Evolutionary conservation across 2,888 invertebrate genomes (phyloP).

Genomic region (Drosophila emarginata): DNA sequence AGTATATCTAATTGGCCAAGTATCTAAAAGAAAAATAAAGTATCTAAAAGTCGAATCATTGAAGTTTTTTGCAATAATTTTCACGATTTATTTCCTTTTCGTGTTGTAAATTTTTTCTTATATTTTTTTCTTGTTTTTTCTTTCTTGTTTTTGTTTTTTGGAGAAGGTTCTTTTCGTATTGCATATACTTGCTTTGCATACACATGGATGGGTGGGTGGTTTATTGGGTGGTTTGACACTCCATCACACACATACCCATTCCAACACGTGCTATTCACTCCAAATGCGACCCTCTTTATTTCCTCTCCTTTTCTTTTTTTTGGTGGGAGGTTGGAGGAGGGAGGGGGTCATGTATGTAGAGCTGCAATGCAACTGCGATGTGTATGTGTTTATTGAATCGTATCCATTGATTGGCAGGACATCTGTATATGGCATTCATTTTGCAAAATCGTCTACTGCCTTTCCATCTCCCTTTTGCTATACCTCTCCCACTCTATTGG

Average conservation of each 20-base stretch:
- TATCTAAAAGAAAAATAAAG: too few relatives aligned
- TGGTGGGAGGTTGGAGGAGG: too few relatives aligned
- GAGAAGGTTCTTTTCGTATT: neutral
- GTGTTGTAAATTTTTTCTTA: conserved; percentile 76
- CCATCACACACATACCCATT: too few relatives aligned
- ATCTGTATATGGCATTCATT: conserved; percentile 81
- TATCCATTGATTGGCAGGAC: conserved; percentile 82
- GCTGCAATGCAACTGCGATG: conserved; percentile 59
- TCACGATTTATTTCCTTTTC: conserved; percentile 72
- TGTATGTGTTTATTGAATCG: conserved; percentile 78
- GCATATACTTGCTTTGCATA: conserved; percentile 2
- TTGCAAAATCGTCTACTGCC: conserved; percentile 60
- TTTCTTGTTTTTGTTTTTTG: conserved; percentile 15
- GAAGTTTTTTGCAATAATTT: conserved; percentile 65
- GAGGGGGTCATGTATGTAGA: conserved; percentile 9
- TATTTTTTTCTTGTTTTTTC: too few relatives aligned
- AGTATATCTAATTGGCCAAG: too few relatives aligned
- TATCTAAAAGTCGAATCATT: too few relatives aligned
- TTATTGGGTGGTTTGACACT: too few relatives aligned
- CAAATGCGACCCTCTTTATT: neutral
- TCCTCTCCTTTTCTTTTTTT: too few relatives aligned
- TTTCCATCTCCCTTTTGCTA: neutral
- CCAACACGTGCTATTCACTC: conserved; percentile 10
- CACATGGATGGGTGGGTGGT: too few relatives aligned
- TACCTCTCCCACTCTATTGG: neutral